Conservation (phyloP, 2,797 vertebrate genomes). For the Aphelocoma californica region DNA sequence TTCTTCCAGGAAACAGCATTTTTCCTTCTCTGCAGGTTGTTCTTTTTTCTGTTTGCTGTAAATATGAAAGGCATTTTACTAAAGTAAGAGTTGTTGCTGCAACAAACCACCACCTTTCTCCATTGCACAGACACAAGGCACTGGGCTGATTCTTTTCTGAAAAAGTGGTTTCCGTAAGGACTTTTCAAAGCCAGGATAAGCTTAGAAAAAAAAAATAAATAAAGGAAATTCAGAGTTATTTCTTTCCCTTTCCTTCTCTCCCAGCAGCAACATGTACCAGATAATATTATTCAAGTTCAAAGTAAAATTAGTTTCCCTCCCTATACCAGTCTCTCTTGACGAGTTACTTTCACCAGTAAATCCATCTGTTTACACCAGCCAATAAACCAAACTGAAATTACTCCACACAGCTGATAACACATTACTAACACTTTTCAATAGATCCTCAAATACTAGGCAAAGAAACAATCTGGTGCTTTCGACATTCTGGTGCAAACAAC, state of each 20-base stretch:
- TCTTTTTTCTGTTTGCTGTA: background rate
- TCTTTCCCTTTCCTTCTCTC: background rate
- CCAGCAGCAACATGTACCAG: background rate
- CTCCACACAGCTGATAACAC: background rate
- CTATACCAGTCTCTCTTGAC: background rate
- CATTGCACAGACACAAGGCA: background rate
- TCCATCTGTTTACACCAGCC: background rate
- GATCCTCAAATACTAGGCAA: background rate
- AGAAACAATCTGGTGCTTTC: background rate
- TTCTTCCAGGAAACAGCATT: background rate
- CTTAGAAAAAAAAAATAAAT: background rate
- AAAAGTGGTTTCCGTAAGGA: background rate
- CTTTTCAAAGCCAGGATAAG: background rate
- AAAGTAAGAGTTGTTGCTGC: background rate
- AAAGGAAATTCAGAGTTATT: background rate
- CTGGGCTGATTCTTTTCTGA: background rate
- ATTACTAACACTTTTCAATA: background rate
- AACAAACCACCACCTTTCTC: background rate
- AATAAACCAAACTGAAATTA: background rate
- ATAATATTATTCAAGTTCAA: background rate
- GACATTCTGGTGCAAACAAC: background rate
- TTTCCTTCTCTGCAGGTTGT: background rate
- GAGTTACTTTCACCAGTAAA: background rate
- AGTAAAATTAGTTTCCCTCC: background rate
- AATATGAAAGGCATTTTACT: background rate